phyloP scores from a whole-genome alignment of 2,888 invertebrate genomes.

The Caenorhabditis japonica region DNA sequence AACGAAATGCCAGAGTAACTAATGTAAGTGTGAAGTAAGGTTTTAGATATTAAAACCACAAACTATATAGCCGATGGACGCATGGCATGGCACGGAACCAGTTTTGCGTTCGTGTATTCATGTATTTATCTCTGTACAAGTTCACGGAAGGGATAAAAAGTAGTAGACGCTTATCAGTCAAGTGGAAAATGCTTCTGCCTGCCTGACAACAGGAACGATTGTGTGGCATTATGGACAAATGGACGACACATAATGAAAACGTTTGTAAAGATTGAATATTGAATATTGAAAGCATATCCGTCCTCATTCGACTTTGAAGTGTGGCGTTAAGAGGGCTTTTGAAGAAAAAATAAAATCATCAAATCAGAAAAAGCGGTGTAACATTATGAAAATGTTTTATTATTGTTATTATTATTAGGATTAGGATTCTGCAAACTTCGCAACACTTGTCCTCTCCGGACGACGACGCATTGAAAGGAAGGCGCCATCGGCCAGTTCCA shows the following conservation, averaged over 20 bases:
- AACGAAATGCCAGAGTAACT: neutral
- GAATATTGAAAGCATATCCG: neutral
- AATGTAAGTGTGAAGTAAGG: neutral
- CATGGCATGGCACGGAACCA: too few species aligned
- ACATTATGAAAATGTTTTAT: neutral
- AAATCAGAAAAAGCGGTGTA: too few species aligned
- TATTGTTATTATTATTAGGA: neutral
- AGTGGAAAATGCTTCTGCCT: slow-evolving; percentile 37
- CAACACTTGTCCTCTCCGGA: slow-evolving; percentile 37
- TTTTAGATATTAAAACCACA: slow-evolving; percentile 9
- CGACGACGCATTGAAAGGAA: too few species aligned
- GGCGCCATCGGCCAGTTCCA: slow-evolving; percentile 40
- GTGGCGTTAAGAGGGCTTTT: neutral
- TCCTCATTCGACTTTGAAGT: too few species aligned
- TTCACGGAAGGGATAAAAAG: slow-evolving; percentile 12
- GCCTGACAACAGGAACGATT: too few species aligned
- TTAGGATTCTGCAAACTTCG: neutral
- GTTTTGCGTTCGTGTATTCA: too few species aligned
- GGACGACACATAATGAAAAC: too few species aligned
- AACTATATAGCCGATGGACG: slow-evolving; percentile 13
- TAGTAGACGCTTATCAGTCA: slow-evolving; percentile 41
- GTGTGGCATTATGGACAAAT: slow-evolving; percentile 21
- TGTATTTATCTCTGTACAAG: slow-evolving; percentile 23
- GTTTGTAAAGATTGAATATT: too few species aligned
- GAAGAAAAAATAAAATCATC: too few species aligned